phyloP scores from a whole-genome alignment of 2,113 vertebrate species.

The Onychorhynchus coronatus region DNA sequence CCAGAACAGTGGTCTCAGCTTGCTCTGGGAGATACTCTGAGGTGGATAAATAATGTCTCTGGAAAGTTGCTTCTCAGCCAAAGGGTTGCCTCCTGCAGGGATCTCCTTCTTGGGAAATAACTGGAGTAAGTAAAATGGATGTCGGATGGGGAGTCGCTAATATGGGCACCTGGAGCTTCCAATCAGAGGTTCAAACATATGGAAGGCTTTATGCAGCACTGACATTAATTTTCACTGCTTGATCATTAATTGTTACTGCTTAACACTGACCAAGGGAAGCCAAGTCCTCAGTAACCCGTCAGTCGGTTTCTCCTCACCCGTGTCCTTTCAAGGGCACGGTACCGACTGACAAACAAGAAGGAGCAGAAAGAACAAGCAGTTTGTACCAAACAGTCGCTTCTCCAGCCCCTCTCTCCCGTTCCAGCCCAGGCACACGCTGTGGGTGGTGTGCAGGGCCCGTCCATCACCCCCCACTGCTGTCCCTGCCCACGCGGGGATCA shows the following conservation, averaged over 20 bases:
- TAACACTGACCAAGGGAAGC: background rate
- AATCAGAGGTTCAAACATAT: background rate
- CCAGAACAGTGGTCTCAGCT: background rate
- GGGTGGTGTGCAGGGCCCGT: background rate
- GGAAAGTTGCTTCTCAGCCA: background rate
- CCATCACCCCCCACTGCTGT: background rate
- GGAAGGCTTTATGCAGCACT: background rate
- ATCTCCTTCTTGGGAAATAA: background rate
- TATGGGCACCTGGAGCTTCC: background rate
- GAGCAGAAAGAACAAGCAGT: fast-evolving
- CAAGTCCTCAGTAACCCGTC: background rate
- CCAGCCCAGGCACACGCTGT: background rate
- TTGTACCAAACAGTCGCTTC: too few species aligned
- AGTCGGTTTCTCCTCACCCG: background rate
- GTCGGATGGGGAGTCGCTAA: background rate
- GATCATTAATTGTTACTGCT: background rate
- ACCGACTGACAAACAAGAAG: fast-evolving
- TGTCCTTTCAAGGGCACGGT: background rate
- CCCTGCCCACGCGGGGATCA: background rate
- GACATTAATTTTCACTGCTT: background rate
- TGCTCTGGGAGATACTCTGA: background rate
- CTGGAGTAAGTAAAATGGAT: background rate
- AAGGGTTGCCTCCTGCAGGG: background rate
- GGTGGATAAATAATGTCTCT: too few species aligned
- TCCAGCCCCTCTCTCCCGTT: background rate